phyloP scores from a whole-genome alignment of 2,797 vertebrate genomes.

The Ptychadena robeensis region DNA sequence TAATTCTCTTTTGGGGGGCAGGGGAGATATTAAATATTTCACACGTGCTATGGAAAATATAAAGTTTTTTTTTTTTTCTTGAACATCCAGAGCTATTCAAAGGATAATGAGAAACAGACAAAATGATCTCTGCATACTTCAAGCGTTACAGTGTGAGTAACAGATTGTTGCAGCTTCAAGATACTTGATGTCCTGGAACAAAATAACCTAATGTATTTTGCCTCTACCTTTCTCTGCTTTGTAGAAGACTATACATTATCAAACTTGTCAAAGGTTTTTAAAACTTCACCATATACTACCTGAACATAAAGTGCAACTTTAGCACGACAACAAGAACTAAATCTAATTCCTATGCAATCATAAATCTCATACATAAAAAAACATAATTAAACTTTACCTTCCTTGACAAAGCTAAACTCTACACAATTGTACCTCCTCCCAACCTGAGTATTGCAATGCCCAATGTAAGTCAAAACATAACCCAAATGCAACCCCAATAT shows the following conservation, averaged over 20 bases:
- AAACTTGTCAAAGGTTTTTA: background rate
- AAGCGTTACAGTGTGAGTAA: constrained; percentile 64
- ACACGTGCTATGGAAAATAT: constrained; percentile 70
- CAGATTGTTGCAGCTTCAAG: constrained; percentile 58
- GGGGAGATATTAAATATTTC: constrained; percentile 69
- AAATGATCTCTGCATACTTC: constrained; percentile 64
- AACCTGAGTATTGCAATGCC: too few species aligned
- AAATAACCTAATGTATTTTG: background rate
- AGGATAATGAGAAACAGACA: constrained; percentile 75
- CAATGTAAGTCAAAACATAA: too few species aligned
- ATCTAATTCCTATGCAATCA: too few species aligned
- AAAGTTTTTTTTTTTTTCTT: constrained; percentile 60
- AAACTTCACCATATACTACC: background rate
- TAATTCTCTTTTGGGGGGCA: constrained; percentile 63
- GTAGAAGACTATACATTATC: constrained; percentile 5
- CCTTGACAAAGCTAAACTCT: too few species aligned
- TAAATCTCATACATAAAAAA: too few species aligned
- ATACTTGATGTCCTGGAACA: constrained; percentile 11
- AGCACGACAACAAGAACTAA: too few species aligned
- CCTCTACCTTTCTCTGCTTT: constrained; percentile 10
- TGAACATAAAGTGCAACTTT: background rate
- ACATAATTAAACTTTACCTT: too few species aligned
- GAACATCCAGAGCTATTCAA: constrained; percentile 64
- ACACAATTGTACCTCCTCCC: too few species aligned
- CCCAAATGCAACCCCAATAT: too few species aligned